Base-by-base conservation (phyloP, 2,888 invertebrate genomes). In the Dasysyrphus tricinctus region DNA sequence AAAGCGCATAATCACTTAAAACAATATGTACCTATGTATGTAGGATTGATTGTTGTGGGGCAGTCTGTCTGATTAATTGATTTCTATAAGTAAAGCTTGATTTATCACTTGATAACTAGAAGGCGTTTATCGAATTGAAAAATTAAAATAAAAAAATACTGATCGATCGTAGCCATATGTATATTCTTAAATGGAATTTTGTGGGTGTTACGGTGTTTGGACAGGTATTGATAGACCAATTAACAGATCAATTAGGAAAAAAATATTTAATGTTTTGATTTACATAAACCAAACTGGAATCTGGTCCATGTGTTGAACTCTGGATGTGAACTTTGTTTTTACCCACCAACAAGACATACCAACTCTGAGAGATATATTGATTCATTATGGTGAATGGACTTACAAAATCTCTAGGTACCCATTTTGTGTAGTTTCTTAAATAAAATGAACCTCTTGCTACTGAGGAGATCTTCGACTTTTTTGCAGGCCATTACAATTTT, bases 61-160 rank as follows among this genome's bases (percentile, higher is more conserved):
- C 44, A 75, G 19, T 51, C 29, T 24, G 3, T 56, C 24, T 75
- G 79, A 83, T 79, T 69, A 83, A 79, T 79, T 75, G 70, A 63
- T 47, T 34, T 16, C 39, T 34, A 24, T 24, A 42, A 70, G 42
- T 47, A 32, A 47, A 34, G 54, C 61, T 76, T 76, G 84, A 80
- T 80, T 72, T 61, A 85, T 85, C 61, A 47, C 65, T 47, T 42
- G 72, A 37, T 80, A 80, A 77, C 67, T 67, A 37, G 80, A 29
- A 61, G 80, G 75, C 80, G 65, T 49, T 72, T 59, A 42, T 44
- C 12, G n/a, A 16, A 44, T 44, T 7, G 5, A 16, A 5, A 14
- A 24, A 24, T 24, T n/a, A n/a, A 24, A 61, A 19, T 19, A 39
- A 59, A 24, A n/a, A 19, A 44, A n/a, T 51, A 19, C 24, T 63